A percentile compares a stretch with the other conserved stretches of the same genome.
phyloP scores from a whole-genome alignment of 1,140 invertebrate genomes.

The Elymnias hypermnestra region DNA sequence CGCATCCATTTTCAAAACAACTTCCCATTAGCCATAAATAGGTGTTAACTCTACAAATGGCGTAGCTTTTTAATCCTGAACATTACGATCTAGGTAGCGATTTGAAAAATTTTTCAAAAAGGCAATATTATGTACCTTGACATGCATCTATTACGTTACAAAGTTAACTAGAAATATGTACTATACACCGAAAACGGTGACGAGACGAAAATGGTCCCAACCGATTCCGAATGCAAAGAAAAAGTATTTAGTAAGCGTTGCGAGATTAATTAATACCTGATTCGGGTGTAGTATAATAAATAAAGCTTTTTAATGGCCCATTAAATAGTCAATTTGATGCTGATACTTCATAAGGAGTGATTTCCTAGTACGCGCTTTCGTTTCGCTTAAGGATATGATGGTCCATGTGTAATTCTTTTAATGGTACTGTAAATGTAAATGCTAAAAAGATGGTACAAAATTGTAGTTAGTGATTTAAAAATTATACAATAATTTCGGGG shows the following conservation, averaged over 20 bases:
- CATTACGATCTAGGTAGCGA: background rate
- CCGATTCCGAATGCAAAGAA: background rate
- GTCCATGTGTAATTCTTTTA: too few relatives aligned
- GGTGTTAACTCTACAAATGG: background rate
- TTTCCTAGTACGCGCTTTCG: background rate
- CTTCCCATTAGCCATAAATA: background rate
- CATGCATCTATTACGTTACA: background rate
- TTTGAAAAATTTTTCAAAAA: constrained; percentile 1
- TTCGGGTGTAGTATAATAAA: constrained; percentile 1
- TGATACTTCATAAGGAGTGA: background rate
- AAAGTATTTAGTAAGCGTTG: background rate
- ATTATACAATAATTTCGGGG: too few relatives aligned
- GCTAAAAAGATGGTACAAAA: too few relatives aligned
- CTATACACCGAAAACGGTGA: constrained; percentile 11
- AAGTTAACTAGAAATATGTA: constrained; percentile 10
- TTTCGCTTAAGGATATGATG: background rate
- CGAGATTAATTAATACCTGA: background rate
- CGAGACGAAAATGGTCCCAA: background rate
- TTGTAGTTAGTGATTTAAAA: too few relatives aligned
- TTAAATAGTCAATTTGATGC: background rate
- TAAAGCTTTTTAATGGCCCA: background rate
- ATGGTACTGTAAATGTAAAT: too few relatives aligned
- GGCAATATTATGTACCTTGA: background rate
- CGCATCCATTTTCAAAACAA: background rate
- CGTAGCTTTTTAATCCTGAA: background rate